Base-by-base conservation (phyloP, 1,140 invertebrate genomes). In the Mizuhopecten yessoensis region DNA sequence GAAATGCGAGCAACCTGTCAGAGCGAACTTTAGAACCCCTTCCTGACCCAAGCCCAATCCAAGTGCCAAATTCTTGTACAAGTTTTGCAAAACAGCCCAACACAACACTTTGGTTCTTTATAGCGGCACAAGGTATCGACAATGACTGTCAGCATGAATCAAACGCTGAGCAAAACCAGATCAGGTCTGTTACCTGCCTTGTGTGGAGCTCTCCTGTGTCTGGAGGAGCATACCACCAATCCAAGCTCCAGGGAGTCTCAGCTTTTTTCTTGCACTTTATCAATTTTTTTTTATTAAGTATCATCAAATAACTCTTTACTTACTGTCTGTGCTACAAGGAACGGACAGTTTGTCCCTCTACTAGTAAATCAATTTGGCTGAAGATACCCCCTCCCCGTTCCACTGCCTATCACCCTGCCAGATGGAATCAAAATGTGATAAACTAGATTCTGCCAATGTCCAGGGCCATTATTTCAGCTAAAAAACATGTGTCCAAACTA, bases 91-190 rank as follows among this genome's bases (percentile, higher is more conserved):
- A 75, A 75, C 57, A 75, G 57, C 1, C 57, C 23, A 75, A 29
- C 57, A 75, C 57, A 75, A 29, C 57, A 75, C 57, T 75, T 75
- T 23, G 23, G 29, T 23, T 29, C 57, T 75, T 29, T 75, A 29
- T 75, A n/a, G 29, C 57, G 5, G n/a, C 57, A n/a, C 15, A 75
- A 75, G n/a, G 5, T 17, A n/a, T 29, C 57, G 2, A 0, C 57
- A 75, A 29, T 75, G 57, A 75, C 57, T 75, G 57, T 75, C 57
- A 75, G 57, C 57, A 75, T 75, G 57, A 75, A 29, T 75, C 57
- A 75, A 75, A 75, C 57, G 23, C 57, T 75, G 57, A 75, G 57
- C 15, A 29, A n/a, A 75, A 75, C 57, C 57, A 75, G 57, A 75
- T 29, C 23, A 75, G 23, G n/a, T 75, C 57, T 75, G 57, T 75